Percentiles rank a stretch among this genome's conserved stretches.
Evolutionary conservation across 2,888 invertebrate species (phyloP).

Genomic region (Cheilosia vernalis): DNA sequence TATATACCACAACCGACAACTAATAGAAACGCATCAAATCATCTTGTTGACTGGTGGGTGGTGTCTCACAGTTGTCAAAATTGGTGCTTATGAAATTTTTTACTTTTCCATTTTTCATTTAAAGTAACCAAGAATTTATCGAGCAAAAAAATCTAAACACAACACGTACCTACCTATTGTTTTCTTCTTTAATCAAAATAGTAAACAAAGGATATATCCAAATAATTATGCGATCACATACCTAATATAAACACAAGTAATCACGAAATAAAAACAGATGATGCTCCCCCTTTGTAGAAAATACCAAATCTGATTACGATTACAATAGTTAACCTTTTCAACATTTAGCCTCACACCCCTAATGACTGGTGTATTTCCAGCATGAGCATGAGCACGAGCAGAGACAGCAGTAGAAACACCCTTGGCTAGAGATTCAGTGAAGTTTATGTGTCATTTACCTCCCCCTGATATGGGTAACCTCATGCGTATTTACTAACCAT

Average conservation of each 20-base stretch:
- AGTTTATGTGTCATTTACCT: constrained; percentile 70
- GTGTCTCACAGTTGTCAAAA: too few species aligned
- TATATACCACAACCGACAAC: too few species aligned
- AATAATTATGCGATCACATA: constrained; percentile 72
- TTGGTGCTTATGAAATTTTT: too few species aligned
- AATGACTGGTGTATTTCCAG: constrained; percentile 40
- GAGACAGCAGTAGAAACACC: background rate
- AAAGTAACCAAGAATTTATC: too few species aligned
- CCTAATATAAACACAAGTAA: constrained; percentile 62
- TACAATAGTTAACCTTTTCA: constrained; percentile 74
- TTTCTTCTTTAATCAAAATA: constrained; percentile 41
- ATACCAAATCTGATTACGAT: constrained; percentile 72
- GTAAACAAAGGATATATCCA: constrained; percentile 56
- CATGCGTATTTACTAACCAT: constrained; percentile 74
- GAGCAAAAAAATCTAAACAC: background rate
- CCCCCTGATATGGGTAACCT: constrained; percentile 65
- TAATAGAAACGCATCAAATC: too few species aligned
- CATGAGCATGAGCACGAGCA: constrained; percentile 18
- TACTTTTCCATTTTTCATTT: too few species aligned
- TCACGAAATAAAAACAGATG: constrained; percentile 63
- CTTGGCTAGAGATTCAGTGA: constrained; percentile 27
- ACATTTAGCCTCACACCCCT: constrained; percentile 63
- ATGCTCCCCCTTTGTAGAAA: constrained; percentile 45
- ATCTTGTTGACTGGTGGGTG: too few species aligned
- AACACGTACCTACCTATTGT: constrained; percentile 41